Evolutionary conservation across 2,113 vertebrate species (phyloP).

Genomic region (Notiomystis cincta): DNA sequence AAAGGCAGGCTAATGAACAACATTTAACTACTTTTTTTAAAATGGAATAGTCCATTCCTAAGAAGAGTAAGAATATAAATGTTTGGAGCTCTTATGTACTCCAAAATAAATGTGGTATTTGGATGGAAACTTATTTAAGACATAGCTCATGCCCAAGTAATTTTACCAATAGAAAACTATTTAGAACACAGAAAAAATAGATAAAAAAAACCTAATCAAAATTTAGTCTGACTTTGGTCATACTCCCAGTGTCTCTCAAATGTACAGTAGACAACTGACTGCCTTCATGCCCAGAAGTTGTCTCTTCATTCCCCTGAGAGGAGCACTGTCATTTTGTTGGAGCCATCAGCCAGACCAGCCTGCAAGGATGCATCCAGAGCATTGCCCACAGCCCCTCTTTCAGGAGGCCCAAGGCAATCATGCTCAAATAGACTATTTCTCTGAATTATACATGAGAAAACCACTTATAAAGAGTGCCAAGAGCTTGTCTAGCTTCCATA

Average conservation of each 20-base stretch:
- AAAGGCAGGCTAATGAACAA: background rate
- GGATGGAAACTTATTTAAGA: background rate
- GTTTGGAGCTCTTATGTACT: background rate
- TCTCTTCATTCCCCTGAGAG: background rate
- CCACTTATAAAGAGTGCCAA: conserved; percentile 33
- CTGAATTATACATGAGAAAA: conserved; percentile 64
- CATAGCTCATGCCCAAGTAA: background rate
- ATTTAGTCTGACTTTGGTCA: background rate
- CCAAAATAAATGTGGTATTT: background rate
- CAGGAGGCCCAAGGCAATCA: background rate
- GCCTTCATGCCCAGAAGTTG: background rate
- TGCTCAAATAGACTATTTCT: background rate
- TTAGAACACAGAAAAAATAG: background rate
- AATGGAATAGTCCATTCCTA: background rate
- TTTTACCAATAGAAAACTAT: background rate
- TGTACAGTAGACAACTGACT: background rate
- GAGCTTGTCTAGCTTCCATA: background rate
- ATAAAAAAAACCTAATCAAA: background rate
- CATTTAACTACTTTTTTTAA: background rate
- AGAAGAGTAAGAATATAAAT: background rate
- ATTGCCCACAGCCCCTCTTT: background rate
- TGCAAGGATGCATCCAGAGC: background rate
- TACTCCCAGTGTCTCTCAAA: background rate
- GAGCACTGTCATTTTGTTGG: background rate
- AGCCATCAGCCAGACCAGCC: background rate